Evolutionary conservation across 2,888 invertebrate species (phyloP), one percentile per base, ranked within the genome.

Genomic region (Nipponacmea schrenckii): DNA sequence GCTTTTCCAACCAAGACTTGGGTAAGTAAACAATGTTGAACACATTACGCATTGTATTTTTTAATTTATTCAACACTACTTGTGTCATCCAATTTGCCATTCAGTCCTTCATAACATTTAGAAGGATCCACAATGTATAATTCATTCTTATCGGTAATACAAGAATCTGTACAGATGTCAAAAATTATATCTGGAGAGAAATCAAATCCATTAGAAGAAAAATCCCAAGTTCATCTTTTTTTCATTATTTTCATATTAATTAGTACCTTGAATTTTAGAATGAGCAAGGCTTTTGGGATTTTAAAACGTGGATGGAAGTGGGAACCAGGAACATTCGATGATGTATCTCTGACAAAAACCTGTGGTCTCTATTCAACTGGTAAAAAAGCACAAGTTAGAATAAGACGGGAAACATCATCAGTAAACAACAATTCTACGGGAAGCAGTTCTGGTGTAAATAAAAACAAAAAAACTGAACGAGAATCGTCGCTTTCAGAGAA

Each of bases 1-100:
- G 39, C 74, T 78, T 71, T 78, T 81, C 7, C 64, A 68, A 39
- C 72, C 79, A 31, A 70, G 73, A 46, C 64, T 70, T 46, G 73
- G 77, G 82, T 82, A 77, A 26, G 70, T 63, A 31, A 39, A 39
- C 10, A 39, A 10, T 39, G 8, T 39, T 39, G 31, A 31, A 31
- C 31, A 31, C 31, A 31, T 31, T 31, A 31, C 31, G 31, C 5
- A n/a, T n/a, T n/a, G n/a, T n/a, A n/a, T 1, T 15, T 74, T 63
- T 27, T 2, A 3, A 8, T 20, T 56, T 24, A 27, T 5, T 24
- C 45, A 27, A 31, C 8, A 17, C 5, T 45, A 65, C 15, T 27
- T 15, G 39, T 14, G 15, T 70, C 24, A 3, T n/a, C n/a, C 10
- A 45, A 39, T 69, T n/a, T 24, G 14, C 15, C 4, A 20, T 27